Percentiles rank a stretch among this genome's conserved stretches.
Conservation (phyloP, 2,888 invertebrate species). For the Drosophila mimica region DNA sequence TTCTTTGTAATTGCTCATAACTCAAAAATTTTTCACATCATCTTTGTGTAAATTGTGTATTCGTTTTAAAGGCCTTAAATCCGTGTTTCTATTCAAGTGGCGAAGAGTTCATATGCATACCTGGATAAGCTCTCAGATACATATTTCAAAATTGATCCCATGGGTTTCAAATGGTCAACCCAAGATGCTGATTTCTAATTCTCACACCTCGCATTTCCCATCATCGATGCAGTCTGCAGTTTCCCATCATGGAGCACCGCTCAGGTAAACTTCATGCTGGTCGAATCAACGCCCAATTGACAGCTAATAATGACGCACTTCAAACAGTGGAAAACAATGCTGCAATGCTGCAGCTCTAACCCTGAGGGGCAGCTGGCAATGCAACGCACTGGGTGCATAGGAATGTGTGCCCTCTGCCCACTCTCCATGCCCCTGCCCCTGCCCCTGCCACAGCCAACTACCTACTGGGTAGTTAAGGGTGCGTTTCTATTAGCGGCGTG, state of each 20-base stretch:
- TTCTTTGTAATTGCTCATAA: not conserved
- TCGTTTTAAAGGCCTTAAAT: not conserved
- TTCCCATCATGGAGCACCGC: slow-evolving; percentile 38
- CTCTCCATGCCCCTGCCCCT: not conserved
- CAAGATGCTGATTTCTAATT: slow-evolving; percentile 27
- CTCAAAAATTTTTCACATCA: not conserved
- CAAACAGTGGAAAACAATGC: slow-evolving; percentile 24
- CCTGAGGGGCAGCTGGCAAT: slow-evolving; percentile 9
- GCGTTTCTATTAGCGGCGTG: slow-evolving; percentile 62
- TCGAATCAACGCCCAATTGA: slow-evolving; percentile 74
- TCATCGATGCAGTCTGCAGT: slow-evolving; percentile 10
- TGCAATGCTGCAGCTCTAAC: slow-evolving; percentile 4
- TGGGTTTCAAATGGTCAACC: not conserved
- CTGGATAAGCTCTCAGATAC: not conserved
- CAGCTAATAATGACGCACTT: slow-evolving; percentile 75
- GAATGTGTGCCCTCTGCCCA: slow-evolving; percentile 26
- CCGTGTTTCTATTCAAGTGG: not conserved
- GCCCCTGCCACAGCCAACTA: not conserved
- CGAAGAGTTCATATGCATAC: not conserved
- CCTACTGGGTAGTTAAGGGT: slow-evolving; percentile 56
- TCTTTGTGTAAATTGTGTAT: not conserved
- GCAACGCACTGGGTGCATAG: slow-evolving; percentile 58
- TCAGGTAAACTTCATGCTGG: slow-evolving; percentile 60
- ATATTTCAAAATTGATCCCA: not conserved
- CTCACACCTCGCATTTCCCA: slow-evolving; percentile 35